Base-by-base conservation (phyloP, 2,888 invertebrate species). In the Megastigmus dorsalis region DNA sequence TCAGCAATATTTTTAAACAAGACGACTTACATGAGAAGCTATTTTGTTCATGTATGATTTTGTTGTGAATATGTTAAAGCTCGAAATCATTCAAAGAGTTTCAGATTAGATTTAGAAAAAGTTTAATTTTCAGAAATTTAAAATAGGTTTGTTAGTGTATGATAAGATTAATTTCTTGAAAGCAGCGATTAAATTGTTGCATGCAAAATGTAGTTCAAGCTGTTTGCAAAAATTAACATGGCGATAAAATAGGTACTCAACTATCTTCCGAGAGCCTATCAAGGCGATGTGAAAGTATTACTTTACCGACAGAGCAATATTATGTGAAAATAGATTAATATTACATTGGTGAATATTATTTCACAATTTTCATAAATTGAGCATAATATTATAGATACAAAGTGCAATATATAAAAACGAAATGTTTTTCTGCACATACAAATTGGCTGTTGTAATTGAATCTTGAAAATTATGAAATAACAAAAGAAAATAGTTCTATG, bases 251-350 rank as follows among this genome's bases (percentile, higher is more conserved):
- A 54, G 28, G 20, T 38, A 43, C 54, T 15, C 41, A 9, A 20
- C 54, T 20, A 54, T 55, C 18, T 18, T 43, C 6, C 7, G 20
- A 43, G 15, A 30, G 60, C 30, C 41, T 60, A 54, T 43, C 45
- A 55, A 54, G 28, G 15, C 18, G 43, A 60, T 23, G 26, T 43
- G 30, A 30, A 43, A 45, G 18, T 54, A 7, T 33, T 30, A 33
- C 18, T 62, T 62, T 54, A 28, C 10, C 15, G 59, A 55, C 18
- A 43, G 41, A 70, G 43, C 18, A 57, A 57, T 57, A 13, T 50
- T 69, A 28, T 23, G n/a, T 55, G 15, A 43, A 67, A 45, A 33
- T n/a, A 15, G 43, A 55, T 67, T 54, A 45, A 43, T 45, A 33
- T 43, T 28, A 15, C 33, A 33, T 45, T 45, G 10, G 33, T 23